Base-by-base conservation (phyloP, 2,113 vertebrate genomes). In the Microtus oregoni region DNA sequence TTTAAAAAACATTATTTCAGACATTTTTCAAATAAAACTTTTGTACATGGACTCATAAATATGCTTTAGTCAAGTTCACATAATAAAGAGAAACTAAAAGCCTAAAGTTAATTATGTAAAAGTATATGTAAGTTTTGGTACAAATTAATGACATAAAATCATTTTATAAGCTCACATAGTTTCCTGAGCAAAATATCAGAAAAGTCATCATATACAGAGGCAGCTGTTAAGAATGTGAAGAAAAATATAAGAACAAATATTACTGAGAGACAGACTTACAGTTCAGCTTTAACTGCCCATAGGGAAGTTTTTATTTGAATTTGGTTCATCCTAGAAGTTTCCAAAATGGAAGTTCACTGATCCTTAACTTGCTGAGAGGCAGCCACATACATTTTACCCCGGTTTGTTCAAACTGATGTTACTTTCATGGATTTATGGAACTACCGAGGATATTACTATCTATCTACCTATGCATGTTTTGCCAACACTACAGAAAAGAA, bases 261-360 rank as follows among this genome's bases (percentile, higher is more conserved):
- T 41, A 86, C 28, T 65, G 28, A 78, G 94, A 90, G 15, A 61
- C 68, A 91, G 38, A 93, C 52, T 91, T 92, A 65, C 20, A 87
- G 63, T 82, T 96, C 58, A 92, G 68, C 12, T 95, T 92, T 87
- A 92, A 95, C 50, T 92, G 55, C 41, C 89, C 83, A 61, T 35
- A 86, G 73, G 95, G 41, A 95, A 95, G 61, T 73, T 97, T 96
- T 94, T 83, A 96, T 90, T 89, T 91, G 76, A 96, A 96, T 94
- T 96, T n/a, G 3, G 73, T 90, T 77, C 90, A 95, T 87, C 38
- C 52, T 94, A 91, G 67, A 95, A 67, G 10, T 97, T 38, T 76
- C 85, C 32, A 79, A 91, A 97, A 90, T 90, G 61, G 75, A 70
- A 94, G 41, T 94, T 96, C 79, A 91, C 14, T 83, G 61, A 97